phyloP scores from a whole-genome alignment of 2,888 invertebrate genomes.

The Drepana falcataria region DNA sequence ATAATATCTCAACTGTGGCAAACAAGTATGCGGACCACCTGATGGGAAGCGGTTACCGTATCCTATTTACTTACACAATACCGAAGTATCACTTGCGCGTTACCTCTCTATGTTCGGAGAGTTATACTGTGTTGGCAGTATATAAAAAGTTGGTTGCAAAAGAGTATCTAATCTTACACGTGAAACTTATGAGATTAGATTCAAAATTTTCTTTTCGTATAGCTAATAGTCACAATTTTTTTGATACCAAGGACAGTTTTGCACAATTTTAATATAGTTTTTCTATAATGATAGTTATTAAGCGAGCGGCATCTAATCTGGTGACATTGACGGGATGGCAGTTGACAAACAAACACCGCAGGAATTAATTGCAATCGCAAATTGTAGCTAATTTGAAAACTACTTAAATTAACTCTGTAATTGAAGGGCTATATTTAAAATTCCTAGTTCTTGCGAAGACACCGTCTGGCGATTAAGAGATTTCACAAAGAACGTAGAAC shows the following conservation, averaged over 20 bases:
- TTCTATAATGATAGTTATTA: constrained; percentile 34
- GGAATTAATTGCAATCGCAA: constrained; percentile 17
- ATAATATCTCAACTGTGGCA: too few relatives aligned
- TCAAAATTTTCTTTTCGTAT: too few relatives aligned
- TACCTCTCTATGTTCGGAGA: too few relatives aligned
- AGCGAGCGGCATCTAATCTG: constrained; percentile 20
- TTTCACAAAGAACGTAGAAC: too few relatives aligned
- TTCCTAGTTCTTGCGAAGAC: not conserved
- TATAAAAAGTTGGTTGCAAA: too few relatives aligned
- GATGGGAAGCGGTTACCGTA: too few relatives aligned
- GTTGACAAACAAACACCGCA: constrained; percentile 22
- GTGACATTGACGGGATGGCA: constrained; percentile 36
- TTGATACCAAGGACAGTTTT: constrained; percentile 30
- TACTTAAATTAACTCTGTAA: constrained; percentile 4
- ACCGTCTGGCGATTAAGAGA: not conserved
- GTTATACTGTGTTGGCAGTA: too few relatives aligned
- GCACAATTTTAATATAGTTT: constrained; percentile 37
- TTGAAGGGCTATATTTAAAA: constrained; percentile 1
- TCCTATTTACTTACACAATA: too few relatives aligned
- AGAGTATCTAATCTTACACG: too few relatives aligned
- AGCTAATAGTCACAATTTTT: constrained; percentile 28
- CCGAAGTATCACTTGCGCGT: too few relatives aligned
- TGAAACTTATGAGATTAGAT: too few relatives aligned
- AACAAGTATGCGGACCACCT: too few relatives aligned
- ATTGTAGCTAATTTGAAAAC: not conserved